A percentile compares a stretch with the other conserved stretches of the same genome.
phyloP scores from a whole-genome alignment of 2,888 invertebrate species.

The Cistogaster globosa region DNA sequence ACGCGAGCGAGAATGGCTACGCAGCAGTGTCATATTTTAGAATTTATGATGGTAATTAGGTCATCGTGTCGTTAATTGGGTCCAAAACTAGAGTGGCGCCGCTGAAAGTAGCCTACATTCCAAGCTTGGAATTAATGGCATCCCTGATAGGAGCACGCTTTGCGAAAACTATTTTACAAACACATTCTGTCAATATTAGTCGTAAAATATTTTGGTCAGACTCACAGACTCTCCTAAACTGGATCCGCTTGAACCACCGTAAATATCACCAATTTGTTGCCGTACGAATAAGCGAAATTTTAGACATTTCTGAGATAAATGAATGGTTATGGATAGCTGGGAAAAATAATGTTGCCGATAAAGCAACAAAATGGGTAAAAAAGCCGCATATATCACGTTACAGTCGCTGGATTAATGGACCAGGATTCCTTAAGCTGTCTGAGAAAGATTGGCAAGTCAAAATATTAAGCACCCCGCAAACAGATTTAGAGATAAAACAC shows the following conservation, averaged over 20 bases:
- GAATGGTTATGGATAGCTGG: constrained; percentile 1
- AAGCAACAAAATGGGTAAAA: constrained; percentile 5
- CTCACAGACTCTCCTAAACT: constrained; percentile 31
- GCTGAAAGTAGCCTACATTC: constrained; percentile 60
- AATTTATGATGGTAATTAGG: constrained; percentile 1
- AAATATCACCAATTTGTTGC: constrained; percentile 55
- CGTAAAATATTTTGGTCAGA: constrained; percentile 44
- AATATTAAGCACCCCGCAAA: background rate
- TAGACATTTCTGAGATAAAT: background rate
- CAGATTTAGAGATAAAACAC: background rate
- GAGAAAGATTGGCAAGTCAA: background rate
- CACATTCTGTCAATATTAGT: constrained; percentile 3
- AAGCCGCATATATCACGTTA: too few species aligned
- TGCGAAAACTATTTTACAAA: constrained; percentile 15
- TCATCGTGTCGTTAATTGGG: constrained; percentile 32
- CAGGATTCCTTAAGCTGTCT: background rate
- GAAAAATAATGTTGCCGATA: background rate
- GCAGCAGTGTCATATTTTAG: constrained; percentile 50
- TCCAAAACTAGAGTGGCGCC: constrained; percentile 62
- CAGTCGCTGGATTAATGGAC: too few species aligned
- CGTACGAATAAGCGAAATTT: constrained; percentile 5
- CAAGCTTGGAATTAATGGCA: constrained; percentile 58
- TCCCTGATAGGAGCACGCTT: constrained; percentile 64
- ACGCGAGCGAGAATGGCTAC: constrained; percentile 67
- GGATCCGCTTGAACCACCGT: constrained; percentile 40